Conservation (phyloP, 2,113 vertebrate species). For the Ceyx cyanopectus region DNA sequence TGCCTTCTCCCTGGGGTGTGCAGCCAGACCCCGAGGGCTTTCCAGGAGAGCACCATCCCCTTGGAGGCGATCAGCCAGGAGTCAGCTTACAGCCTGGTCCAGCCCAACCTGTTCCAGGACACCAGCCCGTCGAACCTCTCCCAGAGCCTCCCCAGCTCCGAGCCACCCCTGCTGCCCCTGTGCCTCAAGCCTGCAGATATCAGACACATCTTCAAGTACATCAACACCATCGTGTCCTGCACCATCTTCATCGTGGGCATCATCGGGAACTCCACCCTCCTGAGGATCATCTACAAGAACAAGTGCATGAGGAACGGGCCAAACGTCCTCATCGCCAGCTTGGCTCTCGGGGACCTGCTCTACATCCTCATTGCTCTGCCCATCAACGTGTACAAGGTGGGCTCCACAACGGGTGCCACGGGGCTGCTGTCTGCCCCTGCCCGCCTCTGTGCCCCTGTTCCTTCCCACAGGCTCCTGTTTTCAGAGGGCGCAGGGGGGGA, state of each 20-base stretch:
- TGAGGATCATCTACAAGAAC: constrained; percentile 93
- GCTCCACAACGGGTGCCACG: accelerated
- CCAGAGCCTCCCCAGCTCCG: neutral
- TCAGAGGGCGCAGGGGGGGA: neutral
- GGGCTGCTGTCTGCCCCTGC: neutral
- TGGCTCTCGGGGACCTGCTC: constrained; percentile 90
- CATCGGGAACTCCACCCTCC: constrained; percentile 88
- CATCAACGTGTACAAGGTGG: constrained; percentile 89
- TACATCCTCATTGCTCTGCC: constrained; percentile 92
- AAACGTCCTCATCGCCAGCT: constrained; percentile 89
- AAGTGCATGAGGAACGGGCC: constrained; percentile 94
- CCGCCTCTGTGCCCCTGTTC: accelerated
- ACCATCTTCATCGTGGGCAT: constrained; percentile 90
- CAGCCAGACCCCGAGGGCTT: neutral
- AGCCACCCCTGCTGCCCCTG: constrained; percentile 74
- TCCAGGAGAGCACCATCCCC: neutral
- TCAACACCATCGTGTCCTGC: constrained; percentile 90
- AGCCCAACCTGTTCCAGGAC: neutral
- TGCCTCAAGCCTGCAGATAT: constrained; percentile 84
- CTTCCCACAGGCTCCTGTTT: neutral
- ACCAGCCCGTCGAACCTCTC: neutral
- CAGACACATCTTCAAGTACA: constrained; percentile 86
- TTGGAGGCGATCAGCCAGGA: neutral
- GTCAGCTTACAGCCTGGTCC: neutral
- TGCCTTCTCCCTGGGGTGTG: neutral